Evolutionary conservation across 1,140 invertebrate genomes (phyloP), one percentile per base, ranked within the genome.

Genomic region (Hypsibius dujardini): DNA sequence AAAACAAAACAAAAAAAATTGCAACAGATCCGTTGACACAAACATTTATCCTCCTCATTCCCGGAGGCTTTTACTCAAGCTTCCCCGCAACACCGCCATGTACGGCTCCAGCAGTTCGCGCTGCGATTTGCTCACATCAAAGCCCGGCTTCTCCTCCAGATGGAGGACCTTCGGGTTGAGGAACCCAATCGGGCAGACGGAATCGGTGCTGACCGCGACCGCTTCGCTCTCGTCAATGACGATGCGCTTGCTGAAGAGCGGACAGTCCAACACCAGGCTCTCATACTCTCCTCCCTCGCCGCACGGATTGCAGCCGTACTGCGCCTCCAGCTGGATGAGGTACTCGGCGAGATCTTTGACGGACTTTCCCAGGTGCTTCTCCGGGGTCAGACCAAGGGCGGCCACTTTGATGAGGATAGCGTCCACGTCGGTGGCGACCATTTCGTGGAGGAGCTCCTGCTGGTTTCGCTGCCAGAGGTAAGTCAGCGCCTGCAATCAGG

Each of bases 271-370:
- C 14, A 93, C 96, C 78, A 98, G 92, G 47, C 93, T 95, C 82
- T 98, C 95, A 80, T 95, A 99, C 81, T 98, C 95, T 69, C 95
- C 95, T 59, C 95, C 95, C 84, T 99, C 95, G 59, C 95, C 95
- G 82, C 95, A 99, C 62, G 97, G 86, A 84, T 98, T 95, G 72
- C 97, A 81, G 40, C 92, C 92, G 82, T 92, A 98, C 80, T 95
- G 92, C 80, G 89, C 86, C 78, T 89, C 87, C 86, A 96, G 90
- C 80, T 88, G 85, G 71, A 87, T 76, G 75, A 96, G 83, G 80
- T 95, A 87, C 40, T 88, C 84, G 78, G 90, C 86, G 78, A 96
- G 86, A 75, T 93, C 86, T 74, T 83, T 82, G 73, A 98, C 82
- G 46, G 87, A 86, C 81, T 89, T 86, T 47, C 93, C 93, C 71